Base-by-base conservation (phyloP, 2,113 vertebrate genomes). In the Clinocottus analis region DNA sequence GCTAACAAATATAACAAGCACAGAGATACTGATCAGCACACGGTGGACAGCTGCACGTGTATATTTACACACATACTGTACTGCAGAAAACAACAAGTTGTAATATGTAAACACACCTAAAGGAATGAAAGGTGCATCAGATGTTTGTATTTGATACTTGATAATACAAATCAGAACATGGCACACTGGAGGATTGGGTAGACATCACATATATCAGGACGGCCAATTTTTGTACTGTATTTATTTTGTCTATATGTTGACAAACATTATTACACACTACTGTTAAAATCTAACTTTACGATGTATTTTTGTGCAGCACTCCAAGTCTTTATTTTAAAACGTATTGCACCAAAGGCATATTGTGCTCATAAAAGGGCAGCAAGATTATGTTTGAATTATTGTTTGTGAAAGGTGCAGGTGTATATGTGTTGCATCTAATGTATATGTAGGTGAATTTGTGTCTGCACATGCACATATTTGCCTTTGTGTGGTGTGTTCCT, bases 401-500 rank as follows among this genome's bases (percentile, higher is more conserved):
- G 13, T 31, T 23, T 77, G 33, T 67, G 12, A 21, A 29, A 51
- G n/a, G 33, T 7, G 1, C 19, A 23, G 49, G 37, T 60, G 33
- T 60, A 17, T 39, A 12, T 64, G 29, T 39, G 29, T 37, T 8
- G 11, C 51, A 14, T 49, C 17, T 7, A 56, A 12, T 56, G 23
- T 49, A 5, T 41, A 23, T 47, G 25, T 33, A 68, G 43, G 27
- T 45, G 62, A 37, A 25, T 56, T 35, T 79, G 16, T 45, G 49
- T 63, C 37, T 51, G n/a, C 66, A 47, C 7, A 3, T 37, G 72
- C 11, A 12, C 45, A 19, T 55, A 17, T 63, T 77, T 79, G 33
- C 7, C 13, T 76, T 60, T 45, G 64, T 63, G 59, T 25, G 21
- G 37, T 12, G 21, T 37, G 31, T 61, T 86, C 67, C 69, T 80